Conservation (phyloP, 2,113 vertebrate genomes). For the Odocoileus virginianus region DNA sequence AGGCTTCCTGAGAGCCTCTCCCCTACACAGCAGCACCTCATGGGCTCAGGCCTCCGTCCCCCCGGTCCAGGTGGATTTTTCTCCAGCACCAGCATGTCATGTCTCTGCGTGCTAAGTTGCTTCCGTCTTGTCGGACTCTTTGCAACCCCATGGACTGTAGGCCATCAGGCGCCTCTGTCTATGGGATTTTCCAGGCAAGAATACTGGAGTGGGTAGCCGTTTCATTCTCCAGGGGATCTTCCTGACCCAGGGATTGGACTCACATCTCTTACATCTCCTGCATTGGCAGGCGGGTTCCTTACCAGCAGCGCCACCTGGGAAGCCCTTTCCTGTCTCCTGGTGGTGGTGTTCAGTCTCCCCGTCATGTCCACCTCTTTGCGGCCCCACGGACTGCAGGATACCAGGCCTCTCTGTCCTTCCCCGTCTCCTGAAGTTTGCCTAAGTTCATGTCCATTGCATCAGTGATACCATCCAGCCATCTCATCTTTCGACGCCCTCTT, state of each 20-base stretch:
- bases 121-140: neutral
- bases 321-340: neutral
- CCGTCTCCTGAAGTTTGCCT: neutral
- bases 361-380: neutral
- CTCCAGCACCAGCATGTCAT: fast-evolving
- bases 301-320: neutral
- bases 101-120: neutral
- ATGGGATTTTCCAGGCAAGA: neutral
- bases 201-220: neutral
- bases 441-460: neutral
- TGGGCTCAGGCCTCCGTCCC: fast-evolving
- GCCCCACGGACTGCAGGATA: neutral
- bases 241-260: neutral
- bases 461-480: neutral
- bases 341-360: neutral
- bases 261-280: neutral
- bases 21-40: fast-evolving
- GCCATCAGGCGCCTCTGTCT: neutral
- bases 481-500: fast-evolving
- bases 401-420: neutral
- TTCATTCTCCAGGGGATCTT: neutral
- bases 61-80: fast-evolving
- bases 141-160: neutral
- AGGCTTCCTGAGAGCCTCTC: no score
- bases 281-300: neutral